phyloP scores from a whole-genome alignment of 2,113 vertebrate species.

The Psammodynastes pulverulentus region DNA sequence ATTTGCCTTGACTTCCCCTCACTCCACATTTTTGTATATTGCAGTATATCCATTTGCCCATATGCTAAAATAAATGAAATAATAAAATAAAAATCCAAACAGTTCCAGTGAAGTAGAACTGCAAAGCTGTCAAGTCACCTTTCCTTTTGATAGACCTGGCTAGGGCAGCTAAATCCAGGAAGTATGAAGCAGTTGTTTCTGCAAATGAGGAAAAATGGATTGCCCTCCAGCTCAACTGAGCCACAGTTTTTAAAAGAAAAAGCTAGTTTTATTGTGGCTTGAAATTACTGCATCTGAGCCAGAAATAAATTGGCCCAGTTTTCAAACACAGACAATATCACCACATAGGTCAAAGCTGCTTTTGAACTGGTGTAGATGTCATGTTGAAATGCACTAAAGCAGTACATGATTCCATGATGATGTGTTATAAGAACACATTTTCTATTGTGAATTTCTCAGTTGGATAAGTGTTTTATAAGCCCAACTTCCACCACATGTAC shows the following conservation, averaged over 20 bases:
- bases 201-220: neutral
- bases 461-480: neutral
- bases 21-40: neutral
- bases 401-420: neutral
- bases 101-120: neutral
- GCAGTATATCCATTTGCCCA: neutral
- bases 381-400: neutral
- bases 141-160: neutral
- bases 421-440: neutral
- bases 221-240: neutral
- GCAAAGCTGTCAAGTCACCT: neutral
- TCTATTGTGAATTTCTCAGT: neutral
- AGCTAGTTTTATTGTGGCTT: neutral
- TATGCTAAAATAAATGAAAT: neutral
- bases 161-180: neutral
- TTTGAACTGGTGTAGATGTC: neutral
- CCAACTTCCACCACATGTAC: neutral
- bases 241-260: neutral
- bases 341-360: neutral
- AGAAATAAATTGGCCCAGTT: neutral
- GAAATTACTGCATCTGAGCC: neutral
- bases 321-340: neutral
- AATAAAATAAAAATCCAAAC: neutral
- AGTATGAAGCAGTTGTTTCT: neutral
- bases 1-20: neutral